These are phyloP conservation scores for Amazona vittata DNA, from an alignment of 2,113 vertebrate genomes.

Conservation along the genomic window DNA sequence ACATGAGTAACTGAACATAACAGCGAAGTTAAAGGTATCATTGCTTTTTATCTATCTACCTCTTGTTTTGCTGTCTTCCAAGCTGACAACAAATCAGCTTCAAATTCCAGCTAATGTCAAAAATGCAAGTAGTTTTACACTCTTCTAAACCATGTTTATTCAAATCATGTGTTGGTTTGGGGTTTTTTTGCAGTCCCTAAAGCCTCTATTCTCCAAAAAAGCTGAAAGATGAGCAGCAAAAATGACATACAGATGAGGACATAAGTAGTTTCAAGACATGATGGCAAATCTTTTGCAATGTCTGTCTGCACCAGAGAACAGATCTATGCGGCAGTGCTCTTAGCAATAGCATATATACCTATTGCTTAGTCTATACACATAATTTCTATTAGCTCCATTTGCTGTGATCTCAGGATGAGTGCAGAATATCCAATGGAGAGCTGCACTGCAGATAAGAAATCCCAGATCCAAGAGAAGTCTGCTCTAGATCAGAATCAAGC, in stretches of 20 bases:
- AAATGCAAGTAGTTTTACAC: neutral
- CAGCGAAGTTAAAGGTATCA: neutral
- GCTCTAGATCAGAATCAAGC: neutral
- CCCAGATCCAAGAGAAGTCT: neutral
- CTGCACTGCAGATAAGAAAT: neutral
- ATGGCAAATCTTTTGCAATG: neutral
- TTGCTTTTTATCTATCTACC: neutral
- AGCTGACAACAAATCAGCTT: neutral
- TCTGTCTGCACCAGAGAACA: neutral
- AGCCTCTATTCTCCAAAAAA: neutral
- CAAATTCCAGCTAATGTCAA: neutral
- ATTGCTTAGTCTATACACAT: neutral
- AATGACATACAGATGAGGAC: fast-evolving
- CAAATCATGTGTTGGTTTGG: neutral
- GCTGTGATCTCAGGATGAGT: neutral
- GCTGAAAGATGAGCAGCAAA: neutral
- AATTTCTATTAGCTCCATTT: neutral
- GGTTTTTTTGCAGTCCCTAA: neutral
- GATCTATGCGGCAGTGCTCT: neutral
- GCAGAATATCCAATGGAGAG: neutral
- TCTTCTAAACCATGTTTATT: neutral
- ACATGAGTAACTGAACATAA: neutral
- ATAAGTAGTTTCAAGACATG: neutral
- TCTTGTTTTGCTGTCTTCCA: neutral
- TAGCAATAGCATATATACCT: neutral